Base-by-base conservation (phyloP, 2,113 vertebrate genomes). In the Microtus richardsoni region DNA sequence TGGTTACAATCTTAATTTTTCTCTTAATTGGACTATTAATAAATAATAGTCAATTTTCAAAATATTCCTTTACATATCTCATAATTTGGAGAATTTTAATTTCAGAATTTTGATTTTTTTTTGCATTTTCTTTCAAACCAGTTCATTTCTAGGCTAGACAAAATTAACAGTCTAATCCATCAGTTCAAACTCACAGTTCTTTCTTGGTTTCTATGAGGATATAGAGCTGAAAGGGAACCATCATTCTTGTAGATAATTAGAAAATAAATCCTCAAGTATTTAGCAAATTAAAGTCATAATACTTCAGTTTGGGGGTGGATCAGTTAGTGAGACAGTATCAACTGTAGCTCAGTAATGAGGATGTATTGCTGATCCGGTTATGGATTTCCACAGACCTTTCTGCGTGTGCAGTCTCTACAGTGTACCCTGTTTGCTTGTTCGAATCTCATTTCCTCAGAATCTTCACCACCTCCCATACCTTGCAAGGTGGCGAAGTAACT, bases 251-350 rank as follows among this genome's bases (percentile, higher is more conserved):
- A 93, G 39, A 82, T 75, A 94, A 93, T 89, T 70, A 62, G 28
- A 85, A 94, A 91, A 39, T 73, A 86, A 62, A 28, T 3, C 47
- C 78, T 92, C 52, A 94, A 70, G 44, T 93, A 36, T 16, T 94
- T 36, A 70, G 83, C 41, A 91, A 97, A 93, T 79, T 75, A 44
- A 44, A 78, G 22, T 1, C 0, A 0, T 22, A 87, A 79, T 62
- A 70, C 85, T 91, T 22, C 19, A 79, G 73, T 78, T 10, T 58
- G 54, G 30, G 24, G 75, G 95, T 93, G 60, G 36, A 44, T 66
- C 44, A 49, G 16, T 94, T 96, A 74, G 49, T 62, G 88, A 93
- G 30, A 47, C 73, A 16, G 91, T 36, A 60, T 66, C 68, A 92
- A 28, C 24, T 71, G 33, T 22, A 66, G 85, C 75, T 73, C 91